phyloP scores from a whole-genome alignment of 2,888 invertebrate species.

The Hypolimnas misippus region DNA sequence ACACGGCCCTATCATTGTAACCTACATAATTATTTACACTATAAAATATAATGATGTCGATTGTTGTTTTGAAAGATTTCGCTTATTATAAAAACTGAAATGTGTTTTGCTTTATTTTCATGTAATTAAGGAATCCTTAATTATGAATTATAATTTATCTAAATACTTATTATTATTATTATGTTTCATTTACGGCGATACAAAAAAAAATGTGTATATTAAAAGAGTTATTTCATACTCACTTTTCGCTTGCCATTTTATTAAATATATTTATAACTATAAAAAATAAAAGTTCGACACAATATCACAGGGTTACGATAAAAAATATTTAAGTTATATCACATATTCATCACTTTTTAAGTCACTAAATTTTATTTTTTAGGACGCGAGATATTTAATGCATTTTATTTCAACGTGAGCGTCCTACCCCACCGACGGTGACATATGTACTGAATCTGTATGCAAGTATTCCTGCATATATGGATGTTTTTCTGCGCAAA shows the following conservation, averaged over 20 bases:
- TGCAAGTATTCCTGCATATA: slow-evolving; percentile 48
- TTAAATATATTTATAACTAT: slow-evolving; percentile 22
- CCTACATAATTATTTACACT: slow-evolving; percentile 19
- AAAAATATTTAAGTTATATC: slow-evolving; percentile 47
- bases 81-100: not conserved
- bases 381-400: slow-evolving; percentile 36
- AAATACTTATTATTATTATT: too few relatives aligned
- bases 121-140: too few relatives aligned
- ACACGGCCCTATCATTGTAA: slow-evolving; percentile 13
- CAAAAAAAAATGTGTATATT: too few relatives aligned
- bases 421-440: slow-evolving; percentile 41
- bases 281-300: slow-evolving; percentile 47
- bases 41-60: not conserved
- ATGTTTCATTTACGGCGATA: too few relatives aligned
- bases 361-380: slow-evolving; percentile 27
- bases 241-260: slow-evolving; percentile 70
- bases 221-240: slow-evolving; percentile 50
- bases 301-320: slow-evolving; percentile 60
- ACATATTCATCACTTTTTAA: slow-evolving; percentile 45
- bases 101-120: too few relatives aligned
- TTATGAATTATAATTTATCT: too few relatives aligned
- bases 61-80: not conserved
- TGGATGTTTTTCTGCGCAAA: slow-evolving; percentile 46
- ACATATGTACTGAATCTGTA: slow-evolving; percentile 47
- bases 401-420: slow-evolving; percentile 41